Evolutionary conservation across 92 coral and sea anemone species (phyloP).

Genomic region (Muricea muricata): DNA sequence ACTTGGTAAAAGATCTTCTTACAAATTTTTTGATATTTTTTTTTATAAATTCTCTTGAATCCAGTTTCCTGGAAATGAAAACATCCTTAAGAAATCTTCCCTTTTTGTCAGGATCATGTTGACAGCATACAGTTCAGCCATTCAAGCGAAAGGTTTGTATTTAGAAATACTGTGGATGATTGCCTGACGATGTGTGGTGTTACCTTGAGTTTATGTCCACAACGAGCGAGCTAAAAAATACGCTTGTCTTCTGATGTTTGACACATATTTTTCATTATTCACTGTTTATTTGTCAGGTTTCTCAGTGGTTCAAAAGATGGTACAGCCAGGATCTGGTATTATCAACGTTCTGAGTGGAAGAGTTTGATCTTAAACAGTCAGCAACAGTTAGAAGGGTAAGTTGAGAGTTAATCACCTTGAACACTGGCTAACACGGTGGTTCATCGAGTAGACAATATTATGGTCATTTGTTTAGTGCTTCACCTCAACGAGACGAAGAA

Average conservation of each 20-base stretch:
- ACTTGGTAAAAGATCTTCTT: slow-evolving; percentile 63
- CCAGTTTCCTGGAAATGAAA: too few species aligned
- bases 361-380: slow-evolving; percentile 76
- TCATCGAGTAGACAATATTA: too few species aligned
- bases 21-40: not conserved
- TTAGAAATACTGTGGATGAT: too few species aligned
- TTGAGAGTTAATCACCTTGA: not conserved
- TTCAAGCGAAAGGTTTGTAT: slow-evolving; percentile 77
- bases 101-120: slow-evolving; percentile 83
- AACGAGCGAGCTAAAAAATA: too few species aligned
- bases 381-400: slow-evolving; percentile 77
- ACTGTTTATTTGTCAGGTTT: slow-evolving; percentile 49
- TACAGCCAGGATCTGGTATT: slow-evolving; percentile 95
- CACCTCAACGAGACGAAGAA: slow-evolving; percentile 72
- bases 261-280: not conserved
- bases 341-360: slow-evolving; percentile 89
- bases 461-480: slow-evolving; percentile 7
- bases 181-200: not conserved
- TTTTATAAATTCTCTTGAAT: too few species aligned
- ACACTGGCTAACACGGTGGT: not conserved
- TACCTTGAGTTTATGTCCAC: not conserved
- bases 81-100: not conserved
- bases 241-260: too few species aligned
- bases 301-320: slow-evolving; percentile 99
- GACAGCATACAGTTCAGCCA: slow-evolving; percentile 98